Conservation (phyloP, 2,113 vertebrate genomes). For the Lanius ludovicianus region DNA sequence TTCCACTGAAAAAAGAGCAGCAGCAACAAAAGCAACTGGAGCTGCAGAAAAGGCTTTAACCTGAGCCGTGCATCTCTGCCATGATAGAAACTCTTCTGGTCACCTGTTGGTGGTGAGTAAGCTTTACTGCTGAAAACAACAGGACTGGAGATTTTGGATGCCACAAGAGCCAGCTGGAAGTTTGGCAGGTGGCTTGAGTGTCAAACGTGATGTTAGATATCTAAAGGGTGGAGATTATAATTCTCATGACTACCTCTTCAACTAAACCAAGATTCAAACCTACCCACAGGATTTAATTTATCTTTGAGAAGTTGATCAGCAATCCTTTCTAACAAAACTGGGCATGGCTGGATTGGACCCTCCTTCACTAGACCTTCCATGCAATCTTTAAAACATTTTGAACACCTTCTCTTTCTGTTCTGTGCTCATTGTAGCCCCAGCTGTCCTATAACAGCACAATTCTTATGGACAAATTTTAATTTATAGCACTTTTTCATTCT, state of each 20-base stretch:
- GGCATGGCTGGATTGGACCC: background rate
- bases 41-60: background rate
- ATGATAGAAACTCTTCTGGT: background rate
- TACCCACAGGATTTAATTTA: background rate
- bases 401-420: background rate
- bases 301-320: background rate
- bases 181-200: background rate
- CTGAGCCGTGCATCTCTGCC: background rate
- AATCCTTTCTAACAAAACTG: background rate
- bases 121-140: background rate
- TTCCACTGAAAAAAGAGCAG: background rate
- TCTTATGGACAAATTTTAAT: slow-evolving; percentile 34
- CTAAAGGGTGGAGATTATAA: background rate
- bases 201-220: background rate
- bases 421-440: background rate
- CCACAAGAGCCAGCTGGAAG: background rate
- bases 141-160: background rate
- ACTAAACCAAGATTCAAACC: background rate
- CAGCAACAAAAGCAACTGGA: background rate
- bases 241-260: background rate
- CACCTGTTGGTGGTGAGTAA: background rate
- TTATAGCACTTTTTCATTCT: slow-evolving; percentile 19
- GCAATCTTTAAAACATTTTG: background rate
- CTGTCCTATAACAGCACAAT: background rate
- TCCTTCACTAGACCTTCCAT: background rate